Base-by-base conservation (phyloP, 2,888 invertebrate genomes). In the Acrocera orbiculus region DNA sequence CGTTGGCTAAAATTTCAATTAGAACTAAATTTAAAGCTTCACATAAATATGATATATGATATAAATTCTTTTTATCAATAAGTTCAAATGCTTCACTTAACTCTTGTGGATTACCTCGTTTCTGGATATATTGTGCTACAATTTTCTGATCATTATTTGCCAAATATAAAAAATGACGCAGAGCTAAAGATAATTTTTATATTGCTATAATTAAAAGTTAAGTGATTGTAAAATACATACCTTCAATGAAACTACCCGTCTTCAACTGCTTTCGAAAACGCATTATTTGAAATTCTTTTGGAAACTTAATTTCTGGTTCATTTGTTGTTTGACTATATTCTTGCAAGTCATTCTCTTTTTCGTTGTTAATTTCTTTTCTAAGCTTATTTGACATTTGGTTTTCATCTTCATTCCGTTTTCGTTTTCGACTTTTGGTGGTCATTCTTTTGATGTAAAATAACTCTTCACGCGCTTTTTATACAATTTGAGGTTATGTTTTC, bases 81-180 rank as follows among this genome's bases (percentile, higher is more conserved):
- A 63, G 58, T 38, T 71, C 70, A 10, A 81, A 58, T 25, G 74
- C 66, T 32, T 70, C 66, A 2, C 77, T 61, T 32, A 82, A 62
- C 56, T 82, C 80, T 30, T 75, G 62, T 1, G 76, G 70, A 47
- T 67, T 76, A 3, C 81, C 81, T 3, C 77, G 77, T 35, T 64
- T 62, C 44, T 73, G 67, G 13, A 82, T 60, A 49, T 79, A 82
- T 41, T 74, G 70, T 2, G 66, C 53, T 25, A 74, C 59, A 3
- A 50, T 69, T 64, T 48, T 69, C 58, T 40, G 63, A 53, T 44
- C 62, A 50, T 65, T 61, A 6, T 63, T 53, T 30, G 71, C 69
- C 27, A 70, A 61, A 48, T 67, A 61, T 3, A 76, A 50, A 45
- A 77, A 77, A 47, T 72, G 72, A 27, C 66, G 67, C 10, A 77